These are phyloP conservation scores for Sinocyclocheilus rhinocerous DNA, from an alignment of 2,113 vertebrate species.

Conservation along the genomic window DNA sequence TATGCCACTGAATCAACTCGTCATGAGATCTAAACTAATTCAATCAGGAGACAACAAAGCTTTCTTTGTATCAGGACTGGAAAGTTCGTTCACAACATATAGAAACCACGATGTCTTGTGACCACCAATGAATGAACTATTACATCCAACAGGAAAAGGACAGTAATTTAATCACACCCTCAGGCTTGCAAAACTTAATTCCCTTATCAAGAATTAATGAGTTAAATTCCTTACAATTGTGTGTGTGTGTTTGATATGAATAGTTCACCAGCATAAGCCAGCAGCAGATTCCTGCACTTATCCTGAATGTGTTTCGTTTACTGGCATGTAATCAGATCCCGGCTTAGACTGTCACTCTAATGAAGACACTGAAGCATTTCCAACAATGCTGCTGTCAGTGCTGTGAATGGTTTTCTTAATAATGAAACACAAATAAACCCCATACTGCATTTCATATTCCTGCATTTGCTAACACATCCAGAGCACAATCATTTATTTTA, in stretches of 20 bases:
- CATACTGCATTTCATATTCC: conserved; percentile 37
- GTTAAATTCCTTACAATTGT: too few species aligned
- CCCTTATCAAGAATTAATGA: too few species aligned
- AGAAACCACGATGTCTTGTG: too few species aligned
- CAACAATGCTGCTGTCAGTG: conserved; percentile 17
- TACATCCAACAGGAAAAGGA: too few species aligned
- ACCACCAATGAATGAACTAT: too few species aligned
- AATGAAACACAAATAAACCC: conserved; percentile 43
- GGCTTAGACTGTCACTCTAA: background rate
- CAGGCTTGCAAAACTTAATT: too few species aligned
- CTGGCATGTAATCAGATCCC: conserved; percentile 18
- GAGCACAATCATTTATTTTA: conserved; percentile 31
- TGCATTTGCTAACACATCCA: conserved; percentile 34
- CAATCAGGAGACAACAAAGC: too few species aligned
- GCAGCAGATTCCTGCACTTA: conserved; percentile 6
- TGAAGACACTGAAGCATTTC: conserved; percentile 10
- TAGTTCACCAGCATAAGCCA: background rate
- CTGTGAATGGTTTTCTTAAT: conserved; percentile 3
- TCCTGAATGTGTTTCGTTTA: background rate
- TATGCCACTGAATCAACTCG: too few species aligned
- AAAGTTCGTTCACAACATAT: too few species aligned
- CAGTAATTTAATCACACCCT: too few species aligned
- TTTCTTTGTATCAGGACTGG: too few species aligned
- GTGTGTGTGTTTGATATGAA: background rate
- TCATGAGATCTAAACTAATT: too few species aligned